A percentile compares a stretch with the other conserved stretches of the same genome.
Evolutionary conservation across 1,140 invertebrate species (phyloP).

Genomic region (Neotoxoptera formosana): DNA sequence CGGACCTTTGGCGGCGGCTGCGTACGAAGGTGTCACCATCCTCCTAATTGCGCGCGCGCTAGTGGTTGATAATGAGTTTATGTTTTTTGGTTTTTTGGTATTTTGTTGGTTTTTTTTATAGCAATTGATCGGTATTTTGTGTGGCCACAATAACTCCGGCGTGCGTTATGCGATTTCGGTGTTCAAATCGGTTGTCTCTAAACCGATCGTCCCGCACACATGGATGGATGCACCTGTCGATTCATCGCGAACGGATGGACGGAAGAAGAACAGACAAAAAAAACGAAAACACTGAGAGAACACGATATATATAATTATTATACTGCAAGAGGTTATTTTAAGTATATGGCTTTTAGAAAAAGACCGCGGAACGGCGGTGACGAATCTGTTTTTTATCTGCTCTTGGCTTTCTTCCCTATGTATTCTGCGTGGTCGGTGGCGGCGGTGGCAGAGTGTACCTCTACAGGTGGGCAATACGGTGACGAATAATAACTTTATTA

Average conservation of each 20-base stretch:
- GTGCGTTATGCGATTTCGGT: background rate
- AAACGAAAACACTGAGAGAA: background rate
- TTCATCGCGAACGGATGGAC: background rate
- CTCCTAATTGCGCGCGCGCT: background rate
- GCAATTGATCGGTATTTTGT: background rate
- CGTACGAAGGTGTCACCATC: background rate
- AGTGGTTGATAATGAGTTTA: background rate
- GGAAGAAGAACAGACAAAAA: background rate
- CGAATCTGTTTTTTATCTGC: background rate
- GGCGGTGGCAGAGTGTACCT: too few species aligned
- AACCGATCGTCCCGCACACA: background rate
- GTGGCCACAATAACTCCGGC: background rate
- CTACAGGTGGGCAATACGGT: background rate
- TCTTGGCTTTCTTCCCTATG: background rate
- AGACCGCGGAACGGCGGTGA: background rate
- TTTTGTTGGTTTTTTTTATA: background rate
- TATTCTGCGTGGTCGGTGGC: background rate
- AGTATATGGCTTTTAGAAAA: background rate
- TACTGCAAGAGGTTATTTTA: background rate
- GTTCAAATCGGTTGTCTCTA: background rate
- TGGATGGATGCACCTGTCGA: background rate
- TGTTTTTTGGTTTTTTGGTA: background rate
- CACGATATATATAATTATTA: background rate
- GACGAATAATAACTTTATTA: background rate
- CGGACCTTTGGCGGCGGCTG: background rate